phyloP scores from a whole-genome alignment of 2,797 vertebrate species.

The Labroides dimidiatus region DNA sequence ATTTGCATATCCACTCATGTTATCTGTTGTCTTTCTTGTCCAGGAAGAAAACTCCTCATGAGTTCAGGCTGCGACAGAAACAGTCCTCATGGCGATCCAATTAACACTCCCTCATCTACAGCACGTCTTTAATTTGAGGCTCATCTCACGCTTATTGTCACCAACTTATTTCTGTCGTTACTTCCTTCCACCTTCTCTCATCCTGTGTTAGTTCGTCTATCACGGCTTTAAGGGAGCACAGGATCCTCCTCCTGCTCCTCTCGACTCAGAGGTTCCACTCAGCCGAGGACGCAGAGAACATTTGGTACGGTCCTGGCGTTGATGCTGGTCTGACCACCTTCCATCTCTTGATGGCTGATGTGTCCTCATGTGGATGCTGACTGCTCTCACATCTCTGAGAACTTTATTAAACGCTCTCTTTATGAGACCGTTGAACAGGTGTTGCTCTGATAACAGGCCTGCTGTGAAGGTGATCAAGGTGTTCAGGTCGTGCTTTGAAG shows the following conservation, averaged over 20 bases:
- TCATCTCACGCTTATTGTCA: too few relatives aligned
- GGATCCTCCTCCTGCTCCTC: background rate
- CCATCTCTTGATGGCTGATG: background rate
- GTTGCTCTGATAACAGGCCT: background rate
- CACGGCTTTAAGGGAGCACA: too few relatives aligned
- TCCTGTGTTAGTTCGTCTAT: too few relatives aligned
- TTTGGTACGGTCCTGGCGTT: background rate
- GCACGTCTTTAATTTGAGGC: too few relatives aligned
- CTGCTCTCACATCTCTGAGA: background rate
- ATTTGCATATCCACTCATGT: too few relatives aligned
- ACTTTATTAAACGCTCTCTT: background rate
- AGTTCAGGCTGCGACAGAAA: too few relatives aligned
- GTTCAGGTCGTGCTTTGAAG: background rate
- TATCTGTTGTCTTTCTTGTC: too few relatives aligned
- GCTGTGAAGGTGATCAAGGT: background rate
- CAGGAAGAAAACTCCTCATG: too few relatives aligned
- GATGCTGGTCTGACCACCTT: constrained; percentile 12
- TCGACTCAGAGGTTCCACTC: background rate
- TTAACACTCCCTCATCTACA: too few relatives aligned
- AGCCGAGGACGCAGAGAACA: constrained; percentile 15
- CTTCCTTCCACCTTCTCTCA: too few relatives aligned
- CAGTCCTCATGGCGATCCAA: too few relatives aligned
- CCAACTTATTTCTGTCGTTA: too few relatives aligned
- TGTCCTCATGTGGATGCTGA: background rate
- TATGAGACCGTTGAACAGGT: background rate